These are phyloP conservation scores for Cephalopholis sonnerati DNA, from an alignment of 2,113 vertebrate species.

Conservation along the genomic window DNA sequence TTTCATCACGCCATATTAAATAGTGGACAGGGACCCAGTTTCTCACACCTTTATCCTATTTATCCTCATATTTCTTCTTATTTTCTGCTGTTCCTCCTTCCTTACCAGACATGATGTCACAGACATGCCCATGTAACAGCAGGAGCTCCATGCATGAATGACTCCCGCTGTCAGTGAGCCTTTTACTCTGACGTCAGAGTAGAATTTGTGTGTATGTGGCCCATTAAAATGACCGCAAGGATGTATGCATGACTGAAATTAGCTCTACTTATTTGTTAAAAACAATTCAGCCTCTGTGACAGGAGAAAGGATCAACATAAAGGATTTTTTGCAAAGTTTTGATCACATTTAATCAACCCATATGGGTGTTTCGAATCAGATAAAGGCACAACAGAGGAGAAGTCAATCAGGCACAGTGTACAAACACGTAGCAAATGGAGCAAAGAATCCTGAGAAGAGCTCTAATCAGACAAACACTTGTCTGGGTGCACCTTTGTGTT, in stretches of 20 bases:
- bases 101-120: constrained; percentile 63
- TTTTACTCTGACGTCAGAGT: constrained; percentile 25
- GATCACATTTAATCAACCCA: not conserved
- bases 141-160: constrained; percentile 28
- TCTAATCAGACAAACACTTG: no score
- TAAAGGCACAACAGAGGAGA: not conserved
- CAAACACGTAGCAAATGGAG: no score
- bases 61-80: constrained; percentile 24
- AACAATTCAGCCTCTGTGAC: not conserved
- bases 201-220: constrained; percentile 3
- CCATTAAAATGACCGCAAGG: not conserved
- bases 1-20: constrained; percentile 47
- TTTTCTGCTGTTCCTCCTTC: constrained; percentile 23
- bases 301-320: not conserved
- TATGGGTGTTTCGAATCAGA: not conserved
- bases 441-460: not conserved
- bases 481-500: no score
- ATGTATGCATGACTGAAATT: not conserved
- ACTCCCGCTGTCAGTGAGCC: constrained; percentile 18
- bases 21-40: constrained; percentile 34
- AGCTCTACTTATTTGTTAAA: not conserved
- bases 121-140: constrained; percentile 14
- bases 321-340: not conserved
- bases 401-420: no score
- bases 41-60: constrained; percentile 24